Base-by-base conservation (phyloP, 2,888 invertebrate genomes). In the Carabus problematicus region DNA sequence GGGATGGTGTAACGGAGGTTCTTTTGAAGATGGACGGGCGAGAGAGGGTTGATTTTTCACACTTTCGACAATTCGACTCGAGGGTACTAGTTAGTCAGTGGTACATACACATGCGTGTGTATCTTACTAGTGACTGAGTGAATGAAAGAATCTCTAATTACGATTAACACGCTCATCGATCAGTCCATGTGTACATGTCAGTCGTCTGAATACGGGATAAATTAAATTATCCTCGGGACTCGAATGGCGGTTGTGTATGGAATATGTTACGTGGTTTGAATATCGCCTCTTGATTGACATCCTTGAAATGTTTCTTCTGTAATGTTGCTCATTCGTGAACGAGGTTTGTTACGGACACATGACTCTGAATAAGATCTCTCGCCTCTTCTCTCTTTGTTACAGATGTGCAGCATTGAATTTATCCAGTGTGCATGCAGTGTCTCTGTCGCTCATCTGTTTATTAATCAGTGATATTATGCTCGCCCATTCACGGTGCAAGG, bases 41-140 rank as follows among this genome's bases (percentile, higher is more conserved):
- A 29, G 29, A 29, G 29, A 29, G 29, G 76, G 77, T 76, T 77
- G 77, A 76, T 76, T 77, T 75, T 77, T 77, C 76, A 76, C 77
- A 77, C 77, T 76, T 76, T 73, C 74, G 73, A 70, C 70, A 70
- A 72, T 73, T 70, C 71, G 54, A 39, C 62, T 68, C 61, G 52
- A 68, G 68, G 61, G 68, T 68, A 55, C 55, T 69, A 55, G 60
- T 67, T 67, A 67, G 52, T 67, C 16, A 9, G 52, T 52, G 16
- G n/a, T n/a, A n/a, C n/a, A n/a, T 19, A 14, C 4, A 16, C 14
- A 14, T 49, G 16, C 18, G 3, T 16, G 14, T 16, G 49, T 12
- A 29, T 29, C 29, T n/a, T 29, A 29, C 29, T 29, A 14, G 45
- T 45, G 45, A 11, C 19, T 11, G 52, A 12, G 52, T 16, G 18